Base-by-base conservation (phyloP, 2,797 vertebrate genomes). In the Oryzias sinensis region DNA sequence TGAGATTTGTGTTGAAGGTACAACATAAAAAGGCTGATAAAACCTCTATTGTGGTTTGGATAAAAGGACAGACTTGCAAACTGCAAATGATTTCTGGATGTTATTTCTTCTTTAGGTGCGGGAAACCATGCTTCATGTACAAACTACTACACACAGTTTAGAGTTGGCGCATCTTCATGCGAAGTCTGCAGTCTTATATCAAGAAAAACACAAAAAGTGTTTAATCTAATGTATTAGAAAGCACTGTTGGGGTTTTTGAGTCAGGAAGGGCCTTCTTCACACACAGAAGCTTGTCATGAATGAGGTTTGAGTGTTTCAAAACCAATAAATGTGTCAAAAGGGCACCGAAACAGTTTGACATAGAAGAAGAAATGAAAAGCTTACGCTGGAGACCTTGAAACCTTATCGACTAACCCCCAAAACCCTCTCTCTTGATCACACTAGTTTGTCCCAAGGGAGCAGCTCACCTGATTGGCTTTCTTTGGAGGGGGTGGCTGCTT, bases 381-480 rank as follows among this genome's bases (percentile, higher is more conserved):
- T 62, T 68, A 9, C 40, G 42, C 15, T 33, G 37, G 53, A 14
- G 50, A 76, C 75, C 70, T 54, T 33, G 58, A 67, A 56, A 29
- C 60, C 42, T 52, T 76, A 83, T 77, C 76, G 74, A 82, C 76
- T 61, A 53, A 51, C 59, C 57, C 59, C 33, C 20, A 22, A 63
- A 20, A 24, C 56, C 8, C 59, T 25, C 42, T 68, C 59, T 76
- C 72, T 72, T 74, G 70, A 86, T 84, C 80, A 68, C 62, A 63
- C 49, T 64, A 66, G 76, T 81, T 78, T 49, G 49, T 85, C 88
- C 87, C 88, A 55, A 54, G 83, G 83, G 82, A 82, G 56, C 43
- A 11, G 53, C 80, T 87, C 79, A 80, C 84, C 86, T 88, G 83
- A 90, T 90, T 90, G 89, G 85, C 62, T 85, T 60, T 53, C 66